Base-by-base conservation (phyloP, 2,113 vertebrate genomes). In the Erythrolamprus reginae region DNA sequence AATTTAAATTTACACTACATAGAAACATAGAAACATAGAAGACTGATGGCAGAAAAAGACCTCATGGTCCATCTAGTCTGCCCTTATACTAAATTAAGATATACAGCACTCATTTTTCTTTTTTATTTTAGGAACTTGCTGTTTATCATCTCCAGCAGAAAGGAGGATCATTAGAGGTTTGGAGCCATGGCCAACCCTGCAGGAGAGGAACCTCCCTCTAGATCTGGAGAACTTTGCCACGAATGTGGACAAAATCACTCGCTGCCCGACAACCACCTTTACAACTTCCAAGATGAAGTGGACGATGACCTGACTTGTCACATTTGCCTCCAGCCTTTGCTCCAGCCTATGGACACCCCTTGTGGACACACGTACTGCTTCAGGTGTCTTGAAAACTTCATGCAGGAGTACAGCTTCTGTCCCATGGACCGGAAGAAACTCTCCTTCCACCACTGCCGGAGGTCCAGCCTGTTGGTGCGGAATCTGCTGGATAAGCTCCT, bases 361-460 rank as follows among this genome's bases (percentile, higher is more conserved):
- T 99, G 98, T 3, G 98, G 98, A 1, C 98, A 99, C 94, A 99
- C 98, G 0, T 99, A 99, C 91, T 99, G 98, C 95, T 98, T 97
- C 92, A 97, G 97, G 88, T 99, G 98, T 95, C 97, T 99, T 0
- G 98, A 98, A 89, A 98, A 95, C 97, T 99, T 99, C 94, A 97
- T 99, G 96, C 98, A 98, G 85, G 98, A 99, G 89, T 98, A 98
- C 88, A 98, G 93, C 97, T 99, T 99, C 82, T 99, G 98, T 90
- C 98, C 98, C 0, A 98, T 99, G 96, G 98, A 99, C 92, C 97
- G 98, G 48, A 98, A 98, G 92, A 97, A 97, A 87, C 97, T 99
- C 70, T 97, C 97, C 92, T 94, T 99, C 88, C 97, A 98, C 86
- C 97, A 98, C 82, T 99, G 98, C 94, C 98, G 98, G 24, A 96